phyloP scores from a whole-genome alignment of 2,113 vertebrate species.

The Mionectes macconnelli region DNA sequence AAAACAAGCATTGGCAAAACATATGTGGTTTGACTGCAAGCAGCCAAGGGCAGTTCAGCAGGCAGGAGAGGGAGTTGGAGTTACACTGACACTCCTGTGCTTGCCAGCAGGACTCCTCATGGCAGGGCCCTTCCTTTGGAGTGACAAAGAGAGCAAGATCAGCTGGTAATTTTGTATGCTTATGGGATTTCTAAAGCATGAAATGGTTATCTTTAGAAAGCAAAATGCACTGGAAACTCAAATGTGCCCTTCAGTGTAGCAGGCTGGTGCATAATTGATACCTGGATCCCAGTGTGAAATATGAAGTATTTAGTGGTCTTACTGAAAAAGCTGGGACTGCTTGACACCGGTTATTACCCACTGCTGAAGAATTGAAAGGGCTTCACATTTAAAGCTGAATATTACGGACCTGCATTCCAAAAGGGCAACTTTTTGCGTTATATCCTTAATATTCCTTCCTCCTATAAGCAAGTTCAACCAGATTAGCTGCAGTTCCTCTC shows the following conservation, averaged over 20 bases:
- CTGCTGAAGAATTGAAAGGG: background rate
- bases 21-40: background rate
- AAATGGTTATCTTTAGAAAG: background rate
- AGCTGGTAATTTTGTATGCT: background rate
- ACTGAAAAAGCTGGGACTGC: background rate
- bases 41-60: background rate
- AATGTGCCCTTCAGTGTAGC: background rate
- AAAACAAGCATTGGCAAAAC: background rate
- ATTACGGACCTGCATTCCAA: background rate
- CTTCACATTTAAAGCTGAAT: background rate
- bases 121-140: background rate
- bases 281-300: background rate
- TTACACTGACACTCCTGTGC: background rate
- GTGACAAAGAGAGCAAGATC: background rate
- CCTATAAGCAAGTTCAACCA: background rate
- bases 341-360: background rate
- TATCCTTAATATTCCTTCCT: background rate
- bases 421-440: background rate
- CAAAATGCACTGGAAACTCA: background rate
- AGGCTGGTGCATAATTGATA: background rate
- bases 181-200: background rate
- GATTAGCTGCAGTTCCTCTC: background rate
- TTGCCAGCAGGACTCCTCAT: background rate
- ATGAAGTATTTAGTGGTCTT: background rate
- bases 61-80: background rate